phyloP scores from a whole-genome alignment of 2,888 invertebrate genomes.

The Scaeva pyrastri region DNA sequence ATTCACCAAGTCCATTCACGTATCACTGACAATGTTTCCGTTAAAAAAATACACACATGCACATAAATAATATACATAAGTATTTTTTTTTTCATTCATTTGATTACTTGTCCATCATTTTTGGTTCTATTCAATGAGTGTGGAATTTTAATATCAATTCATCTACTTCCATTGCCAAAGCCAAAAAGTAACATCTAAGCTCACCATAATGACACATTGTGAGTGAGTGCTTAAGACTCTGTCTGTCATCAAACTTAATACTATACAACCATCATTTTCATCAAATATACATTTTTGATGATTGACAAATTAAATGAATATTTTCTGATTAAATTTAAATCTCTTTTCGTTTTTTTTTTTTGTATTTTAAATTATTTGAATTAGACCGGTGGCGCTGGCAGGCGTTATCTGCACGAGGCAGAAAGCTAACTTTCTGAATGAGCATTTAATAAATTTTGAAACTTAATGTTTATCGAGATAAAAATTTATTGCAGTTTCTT shows the following conservation, averaged over 20 bases:
- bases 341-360: no score
- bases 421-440: background rate
- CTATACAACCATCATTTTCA: no score
- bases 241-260: no score
- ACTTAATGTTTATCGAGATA: slow-evolving; percentile 28
- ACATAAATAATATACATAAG: background rate
- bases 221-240: no score
- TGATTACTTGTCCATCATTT: background rate
- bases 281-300: no score
- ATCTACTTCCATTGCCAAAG: slow-evolving; percentile 6
- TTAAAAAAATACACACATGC: slow-evolving; percentile 50
- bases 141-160: slow-evolving; percentile 20
- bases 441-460: background rate
- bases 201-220: background rate
- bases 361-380: no score
- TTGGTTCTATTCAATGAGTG: slow-evolving; percentile 53
- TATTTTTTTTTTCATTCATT: slow-evolving; percentile 2
- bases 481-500: slow-evolving; percentile 30
- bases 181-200: background rate
- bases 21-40: slow-evolving; percentile 72
- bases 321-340: no score
- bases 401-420: no score
- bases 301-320: no score
- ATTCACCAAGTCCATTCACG: slow-evolving; percentile 70
- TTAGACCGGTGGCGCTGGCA: no score